Conservation (phyloP, 2,797 vertebrate species). For the Sandelia bainsii region DNA sequence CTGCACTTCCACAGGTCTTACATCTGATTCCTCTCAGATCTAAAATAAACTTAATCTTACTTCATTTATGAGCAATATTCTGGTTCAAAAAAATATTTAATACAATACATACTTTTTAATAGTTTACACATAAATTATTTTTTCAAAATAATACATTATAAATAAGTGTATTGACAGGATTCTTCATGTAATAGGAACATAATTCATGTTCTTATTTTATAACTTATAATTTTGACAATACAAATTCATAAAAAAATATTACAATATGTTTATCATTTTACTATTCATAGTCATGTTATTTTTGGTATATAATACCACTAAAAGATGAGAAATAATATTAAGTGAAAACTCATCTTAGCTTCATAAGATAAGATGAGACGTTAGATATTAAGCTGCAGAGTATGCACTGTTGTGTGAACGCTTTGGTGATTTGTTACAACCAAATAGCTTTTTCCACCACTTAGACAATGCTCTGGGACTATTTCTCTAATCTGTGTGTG, state of each 20-base stretch:
- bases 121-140: no score
- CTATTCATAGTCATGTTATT: not conserved
- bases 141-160: not conserved
- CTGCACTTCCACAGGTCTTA: not conserved
- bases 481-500: constrained; percentile 31
- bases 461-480: constrained; percentile 49
- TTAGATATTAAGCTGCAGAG: not conserved
- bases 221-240: not conserved
- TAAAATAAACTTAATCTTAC: no score
- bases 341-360: not conserved
- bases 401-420: constrained; percentile 5
- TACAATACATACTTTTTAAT: no score
- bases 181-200: not conserved
- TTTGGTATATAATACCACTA: not conserved
- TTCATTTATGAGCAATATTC: no score
- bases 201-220: no score
- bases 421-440: constrained; percentile 3
- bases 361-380: not conserved
- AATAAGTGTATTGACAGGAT: not conserved
- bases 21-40: not conserved
- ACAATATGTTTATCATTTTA: not conserved
- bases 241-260: not conserved
- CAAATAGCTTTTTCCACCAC: constrained; percentile 22
- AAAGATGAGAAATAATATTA: constrained; percentile 1
- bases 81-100: no score